phyloP scores from a whole-genome alignment of 2,113 vertebrate species.

The Gallinago jamesoni region DNA sequence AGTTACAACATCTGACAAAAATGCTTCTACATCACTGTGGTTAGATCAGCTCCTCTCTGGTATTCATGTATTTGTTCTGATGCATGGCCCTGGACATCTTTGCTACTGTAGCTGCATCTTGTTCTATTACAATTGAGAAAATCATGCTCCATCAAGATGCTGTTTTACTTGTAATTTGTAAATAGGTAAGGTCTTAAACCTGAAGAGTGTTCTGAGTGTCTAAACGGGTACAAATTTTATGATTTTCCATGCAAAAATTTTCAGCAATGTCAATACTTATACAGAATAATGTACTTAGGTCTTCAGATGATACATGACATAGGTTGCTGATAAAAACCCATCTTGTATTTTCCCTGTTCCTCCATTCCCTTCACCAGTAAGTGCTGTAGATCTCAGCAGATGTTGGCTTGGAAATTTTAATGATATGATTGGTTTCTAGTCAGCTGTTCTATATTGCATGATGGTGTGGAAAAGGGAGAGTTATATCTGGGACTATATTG shows the following conservation, averaged over 20 bases:
- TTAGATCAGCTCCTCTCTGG: background rate
- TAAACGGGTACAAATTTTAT: background rate
- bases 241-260: background rate
- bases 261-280: background rate
- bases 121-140: background rate
- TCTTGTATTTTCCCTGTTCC: background rate
- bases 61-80: background rate
- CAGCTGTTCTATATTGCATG: background rate
- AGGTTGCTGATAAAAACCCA: background rate
- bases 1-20: background rate
- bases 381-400: background rate
- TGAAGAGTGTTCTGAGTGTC: background rate
- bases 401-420: background rate
- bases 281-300: background rate
- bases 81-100: background rate
- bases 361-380: background rate
- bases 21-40: background rate
- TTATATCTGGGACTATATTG: background rate
- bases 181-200: background rate
- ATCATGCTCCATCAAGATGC: background rate
- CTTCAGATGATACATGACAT: background rate
- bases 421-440: background rate
- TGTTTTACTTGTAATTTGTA: background rate
- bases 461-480: background rate
- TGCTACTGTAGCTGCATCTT: background rate